A percentile compares a stretch with the other conserved stretches of the same genome.
Evolutionary conservation across 2,113 vertebrate genomes (phyloP).

Genomic region (Salvelinus alpinus): DNA sequence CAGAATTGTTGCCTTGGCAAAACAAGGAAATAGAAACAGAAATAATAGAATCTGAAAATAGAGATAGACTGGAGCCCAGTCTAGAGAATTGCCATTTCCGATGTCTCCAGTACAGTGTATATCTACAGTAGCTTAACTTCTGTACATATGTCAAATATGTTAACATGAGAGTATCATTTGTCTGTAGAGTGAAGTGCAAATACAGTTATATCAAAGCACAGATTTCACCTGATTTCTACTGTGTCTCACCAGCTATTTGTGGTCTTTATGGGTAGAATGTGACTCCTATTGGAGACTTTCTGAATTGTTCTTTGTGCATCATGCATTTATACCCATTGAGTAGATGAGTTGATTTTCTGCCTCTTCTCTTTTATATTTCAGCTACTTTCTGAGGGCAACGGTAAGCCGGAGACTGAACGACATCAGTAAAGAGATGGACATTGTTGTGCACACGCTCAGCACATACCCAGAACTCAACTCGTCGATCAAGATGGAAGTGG

Average conservation of each 20-base stretch:
- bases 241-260: background rate
- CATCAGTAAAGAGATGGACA: slow-evolving; percentile 94
- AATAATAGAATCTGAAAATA: too few relatives aligned
- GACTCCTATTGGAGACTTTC: background rate
- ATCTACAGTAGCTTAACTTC: too few relatives aligned
- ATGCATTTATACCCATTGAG: background rate
- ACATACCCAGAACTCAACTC: slow-evolving; percentile 95
- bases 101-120: too few relatives aligned
- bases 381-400: slow-evolving; percentile 95
- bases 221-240: background rate
- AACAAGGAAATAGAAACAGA: too few relatives aligned
- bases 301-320: background rate
- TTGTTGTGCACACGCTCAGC: slow-evolving; percentile 94
- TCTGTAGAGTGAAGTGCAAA: too few relatives aligned
- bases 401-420: slow-evolving; percentile 93
- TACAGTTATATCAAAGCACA: background rate
- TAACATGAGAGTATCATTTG: too few relatives aligned
- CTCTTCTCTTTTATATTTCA: background rate
- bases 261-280: background rate
- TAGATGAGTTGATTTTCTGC: background rate
- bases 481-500: slow-evolving; percentile 99
- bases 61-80: too few relatives aligned
- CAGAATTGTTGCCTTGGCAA: too few relatives aligned
- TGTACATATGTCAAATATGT: too few relatives aligned
- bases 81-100: too few relatives aligned